Conservation (phyloP, 2,888 invertebrate genomes). For the Pardosa pseudoannulata region DNA sequence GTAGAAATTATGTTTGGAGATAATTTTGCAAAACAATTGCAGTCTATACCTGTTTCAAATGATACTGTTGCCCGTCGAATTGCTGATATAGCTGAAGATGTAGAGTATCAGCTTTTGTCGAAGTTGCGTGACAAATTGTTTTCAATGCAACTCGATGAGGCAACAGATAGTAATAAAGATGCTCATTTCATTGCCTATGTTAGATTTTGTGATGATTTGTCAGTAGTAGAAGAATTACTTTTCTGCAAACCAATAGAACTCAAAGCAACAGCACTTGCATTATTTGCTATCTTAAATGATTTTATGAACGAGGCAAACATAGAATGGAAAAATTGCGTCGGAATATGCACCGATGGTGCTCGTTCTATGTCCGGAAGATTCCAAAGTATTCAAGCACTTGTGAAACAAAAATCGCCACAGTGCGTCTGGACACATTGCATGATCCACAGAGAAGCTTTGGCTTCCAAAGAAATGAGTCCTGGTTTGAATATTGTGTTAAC, state of each 20-base stretch:
- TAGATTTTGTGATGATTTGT: conserved; percentile 33
- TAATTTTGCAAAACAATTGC: conserved; percentile 21
- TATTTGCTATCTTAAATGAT: conserved; percentile 33
- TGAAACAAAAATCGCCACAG: too few relatives aligned
- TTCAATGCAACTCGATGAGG: conserved; percentile 21
- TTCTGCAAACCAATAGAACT: conserved; percentile 36
- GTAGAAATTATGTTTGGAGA: conserved; percentile 29
- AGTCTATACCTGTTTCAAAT: conserved; percentile 35
- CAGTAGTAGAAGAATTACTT: conserved; percentile 29
- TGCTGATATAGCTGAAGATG: conserved; percentile 45
- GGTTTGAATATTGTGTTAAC: too few relatives aligned
- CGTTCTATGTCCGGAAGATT: conserved; percentile 53
- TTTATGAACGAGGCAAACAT: conserved; percentile 48
- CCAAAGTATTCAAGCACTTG: too few relatives aligned
- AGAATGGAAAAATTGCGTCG: conserved; percentile 56
- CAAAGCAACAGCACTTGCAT: conserved; percentile 30
- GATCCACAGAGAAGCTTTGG: too few relatives aligned
- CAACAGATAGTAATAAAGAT: conserved; percentile 41
- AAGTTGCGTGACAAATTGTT: conserved; percentile 7
- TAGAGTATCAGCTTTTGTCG: conserved; percentile 31
- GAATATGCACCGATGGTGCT: conserved; percentile 57
- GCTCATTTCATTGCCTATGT: conserved; percentile 33
- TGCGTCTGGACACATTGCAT: too few relatives aligned
- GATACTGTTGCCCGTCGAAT: conserved; percentile 37
- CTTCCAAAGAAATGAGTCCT: too few relatives aligned